Evolutionary conservation across 2,113 vertebrate species (phyloP), one percentile per base, ranked within the genome.

Genomic region (Cephalopholis sonnerati): DNA sequence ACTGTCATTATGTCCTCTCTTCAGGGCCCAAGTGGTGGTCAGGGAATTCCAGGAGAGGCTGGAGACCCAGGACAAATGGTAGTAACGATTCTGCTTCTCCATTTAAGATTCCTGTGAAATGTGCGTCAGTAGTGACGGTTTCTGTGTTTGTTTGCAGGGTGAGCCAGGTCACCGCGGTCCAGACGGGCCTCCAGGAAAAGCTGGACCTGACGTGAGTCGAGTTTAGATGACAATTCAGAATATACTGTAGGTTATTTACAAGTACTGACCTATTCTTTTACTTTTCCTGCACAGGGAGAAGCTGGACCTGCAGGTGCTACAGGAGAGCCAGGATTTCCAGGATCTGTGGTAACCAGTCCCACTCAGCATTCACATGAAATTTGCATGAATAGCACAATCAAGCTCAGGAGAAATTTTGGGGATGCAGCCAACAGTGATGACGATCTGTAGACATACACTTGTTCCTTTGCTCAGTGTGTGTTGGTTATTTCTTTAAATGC

Each of bases 61-160:
- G 98, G 98, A 25, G 98, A 99, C 10, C 93, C 96, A 70, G 98
- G 98, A 87, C 76, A 87, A 54, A 97, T 98, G 98, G 98, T 99
- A 95, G 92, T 55, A 16, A 61, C 0, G 0, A 59, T 51, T 51
- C 27, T 61, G 4, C 7, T 41, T 36, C 4, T 46, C 3, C 5
- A 29, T 29, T 25, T 62, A 2, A 55, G 0, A 25, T 27, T 27
- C 65, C 53, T 13, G 59, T 77, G 62, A 44, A 44, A 44, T 44
- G 10, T 44, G 10, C 8, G 11, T 44, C 41, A 44, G 41, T 44
- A 12, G 8, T 44, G 41, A 44, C 10, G 11, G 8, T 44, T 44
- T 44, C 41, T 11, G 59, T 77, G 62, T 65, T 70, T 83, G 24
- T 57, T 73, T 64, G 22, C 86, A 99, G 98, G 98, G 98, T 39